Conservation (phyloP, 2,888 invertebrate species). For the Entomobrya proxima region DNA sequence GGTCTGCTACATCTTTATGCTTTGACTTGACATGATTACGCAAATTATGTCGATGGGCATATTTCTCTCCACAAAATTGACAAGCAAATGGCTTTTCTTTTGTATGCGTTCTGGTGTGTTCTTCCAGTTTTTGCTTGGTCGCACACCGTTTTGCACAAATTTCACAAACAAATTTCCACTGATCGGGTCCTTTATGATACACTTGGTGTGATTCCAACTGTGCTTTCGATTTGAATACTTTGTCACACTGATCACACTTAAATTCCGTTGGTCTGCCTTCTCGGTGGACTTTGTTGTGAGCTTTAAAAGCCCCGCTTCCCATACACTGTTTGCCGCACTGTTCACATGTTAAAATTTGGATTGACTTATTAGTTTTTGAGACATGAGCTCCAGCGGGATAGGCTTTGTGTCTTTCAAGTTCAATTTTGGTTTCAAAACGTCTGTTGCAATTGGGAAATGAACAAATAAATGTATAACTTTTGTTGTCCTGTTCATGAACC, state of each 20-base stretch:
- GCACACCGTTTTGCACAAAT: background rate
- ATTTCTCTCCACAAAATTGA: constrained; percentile 16
- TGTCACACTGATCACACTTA: no score
- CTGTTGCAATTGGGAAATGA: background rate
- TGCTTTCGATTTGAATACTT: background rate
- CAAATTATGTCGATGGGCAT: constrained; percentile 34
- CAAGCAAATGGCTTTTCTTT: constrained; percentile 15
- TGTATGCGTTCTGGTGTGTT: constrained; percentile 5
- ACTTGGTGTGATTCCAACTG: background rate
- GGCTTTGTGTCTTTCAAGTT: background rate
- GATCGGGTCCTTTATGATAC: background rate
- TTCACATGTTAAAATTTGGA: background rate
- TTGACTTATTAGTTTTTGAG: background rate
- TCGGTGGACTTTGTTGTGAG: background rate
- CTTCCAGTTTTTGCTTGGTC: background rate
- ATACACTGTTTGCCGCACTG: background rate
- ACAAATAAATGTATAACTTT: background rate
- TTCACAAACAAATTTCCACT: constrained; percentile 9
- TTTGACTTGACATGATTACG: constrained; percentile 17
- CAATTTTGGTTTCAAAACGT: background rate
- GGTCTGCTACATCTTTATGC: background rate
- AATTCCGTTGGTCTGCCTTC: background rate
- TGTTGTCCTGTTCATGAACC: background rate
- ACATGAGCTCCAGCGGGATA: background rate
- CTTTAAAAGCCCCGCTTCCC: background rate